These are phyloP conservation scores for Mastomys coucha DNA, from an alignment of 2,113 vertebrate species.

Conservation along the genomic window DNA sequence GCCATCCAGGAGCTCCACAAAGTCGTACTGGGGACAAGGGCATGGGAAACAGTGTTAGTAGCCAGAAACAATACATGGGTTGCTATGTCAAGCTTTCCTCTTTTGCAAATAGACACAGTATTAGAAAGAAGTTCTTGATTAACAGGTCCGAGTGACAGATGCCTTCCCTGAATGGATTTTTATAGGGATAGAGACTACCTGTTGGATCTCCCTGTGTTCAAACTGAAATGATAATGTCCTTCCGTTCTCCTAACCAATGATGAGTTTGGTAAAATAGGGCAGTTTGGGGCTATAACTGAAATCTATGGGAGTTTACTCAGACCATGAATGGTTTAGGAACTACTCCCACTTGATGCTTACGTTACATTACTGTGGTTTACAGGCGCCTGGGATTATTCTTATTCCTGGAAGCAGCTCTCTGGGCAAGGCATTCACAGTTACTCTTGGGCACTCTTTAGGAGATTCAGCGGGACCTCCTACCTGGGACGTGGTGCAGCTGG, in stretches of 20 bases:
- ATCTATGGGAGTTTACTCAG: background rate
- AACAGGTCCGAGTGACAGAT: background rate
- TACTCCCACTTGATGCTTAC: background rate
- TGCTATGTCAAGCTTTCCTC: background rate
- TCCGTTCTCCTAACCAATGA: background rate
- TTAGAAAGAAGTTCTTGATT: background rate
- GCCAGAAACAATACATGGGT: fast-evolving
- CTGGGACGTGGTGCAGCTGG: fast-evolving
- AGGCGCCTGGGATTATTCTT: background rate
- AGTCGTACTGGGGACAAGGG: constrained; percentile 93
- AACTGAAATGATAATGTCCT: background rate
- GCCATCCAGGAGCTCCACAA: constrained; percentile 98
- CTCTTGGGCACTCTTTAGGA: background rate
- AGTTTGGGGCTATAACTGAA: background rate
- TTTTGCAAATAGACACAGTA: background rate
- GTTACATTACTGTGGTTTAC: background rate
- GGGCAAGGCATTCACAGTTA: background rate
- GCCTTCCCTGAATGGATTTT: too few species aligned
- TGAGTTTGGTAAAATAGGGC: background rate
- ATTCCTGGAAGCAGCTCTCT: background rate
- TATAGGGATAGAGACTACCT: background rate
- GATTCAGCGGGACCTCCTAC: fast-evolving
- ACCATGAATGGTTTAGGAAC: background rate
- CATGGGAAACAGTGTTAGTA: background rate
- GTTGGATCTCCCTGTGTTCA: fast-evolving